phyloP scores from a whole-genome alignment of 2,888 invertebrate genomes.

The Ecliptopera silaceata region DNA sequence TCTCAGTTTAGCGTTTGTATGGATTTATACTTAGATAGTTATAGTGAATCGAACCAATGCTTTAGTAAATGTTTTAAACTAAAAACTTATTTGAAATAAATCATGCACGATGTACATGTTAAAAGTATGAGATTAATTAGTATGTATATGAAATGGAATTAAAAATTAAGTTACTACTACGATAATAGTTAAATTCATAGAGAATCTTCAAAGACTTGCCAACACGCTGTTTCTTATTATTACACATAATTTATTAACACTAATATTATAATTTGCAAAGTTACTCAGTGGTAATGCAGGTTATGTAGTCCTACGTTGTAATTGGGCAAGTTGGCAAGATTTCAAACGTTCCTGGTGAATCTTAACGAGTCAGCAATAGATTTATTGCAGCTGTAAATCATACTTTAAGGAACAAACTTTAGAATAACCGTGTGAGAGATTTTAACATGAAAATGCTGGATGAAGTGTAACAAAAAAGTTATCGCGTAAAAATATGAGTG shows the following conservation, averaged over 20 bases:
- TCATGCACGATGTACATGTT: no score
- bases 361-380: conserved; percentile 66
- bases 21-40: neutral
- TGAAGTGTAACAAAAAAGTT: no score
- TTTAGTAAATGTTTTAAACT: no score
- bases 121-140: no score
- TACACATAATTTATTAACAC: neutral
- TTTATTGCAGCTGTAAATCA: conserved; percentile 71
- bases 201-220: neutral
- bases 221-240: neutral
- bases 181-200: neutral
- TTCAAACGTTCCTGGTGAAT: conserved; percentile 69
- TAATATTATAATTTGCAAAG: neutral
- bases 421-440: conserved; percentile 45
- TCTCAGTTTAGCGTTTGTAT: neutral
- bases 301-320: conserved; percentile 20
- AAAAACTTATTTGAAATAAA: no score
- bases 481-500: no score
- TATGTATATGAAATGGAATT: no score
- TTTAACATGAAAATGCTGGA: conserved; percentile 29
- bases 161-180: no score
- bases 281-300: neutral
- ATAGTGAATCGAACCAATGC: neutral
- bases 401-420: conserved; percentile 59
- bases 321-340: conserved; percentile 70